phyloP scores from a whole-genome alignment of 92 coral and sea anemone genomes.

The Zoanthus gigantus region DNA sequence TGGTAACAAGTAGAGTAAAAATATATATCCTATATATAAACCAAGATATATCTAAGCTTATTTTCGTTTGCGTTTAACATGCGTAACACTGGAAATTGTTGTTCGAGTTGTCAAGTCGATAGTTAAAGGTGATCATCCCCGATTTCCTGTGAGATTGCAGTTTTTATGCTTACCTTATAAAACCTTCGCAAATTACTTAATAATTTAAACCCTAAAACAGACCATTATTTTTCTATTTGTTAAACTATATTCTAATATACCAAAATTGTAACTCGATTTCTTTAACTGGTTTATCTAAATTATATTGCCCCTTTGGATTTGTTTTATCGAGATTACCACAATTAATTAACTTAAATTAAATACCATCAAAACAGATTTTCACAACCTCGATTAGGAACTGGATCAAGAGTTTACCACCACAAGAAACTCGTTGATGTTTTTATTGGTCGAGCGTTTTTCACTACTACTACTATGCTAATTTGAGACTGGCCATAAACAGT shows the following conservation, averaged over 20 bases:
- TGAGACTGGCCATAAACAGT: background rate
- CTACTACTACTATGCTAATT: background rate
- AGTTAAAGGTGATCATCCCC: constrained; percentile 24
- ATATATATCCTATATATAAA: background rate
- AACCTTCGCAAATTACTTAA: background rate
- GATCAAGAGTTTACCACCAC: background rate
- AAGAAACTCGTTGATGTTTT: background rate
- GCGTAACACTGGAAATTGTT: background rate
- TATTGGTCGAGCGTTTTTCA: background rate
- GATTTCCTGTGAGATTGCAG: constrained; percentile 44
- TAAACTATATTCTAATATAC: background rate
- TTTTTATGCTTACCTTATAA: constrained; percentile 1
- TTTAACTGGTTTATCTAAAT: background rate
- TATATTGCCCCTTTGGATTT: background rate
- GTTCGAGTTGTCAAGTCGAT: constrained; percentile 22
- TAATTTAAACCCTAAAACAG: background rate
- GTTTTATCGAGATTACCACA: background rate
- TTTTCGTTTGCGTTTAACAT: background rate
- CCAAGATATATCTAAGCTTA: background rate
- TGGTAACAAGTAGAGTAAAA: background rate
- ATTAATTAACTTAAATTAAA: background rate
- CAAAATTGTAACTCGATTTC: background rate
- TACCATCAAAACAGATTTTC: background rate
- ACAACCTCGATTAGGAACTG: constrained; percentile 1
- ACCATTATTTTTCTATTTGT: background rate